phyloP scores from a whole-genome alignment of 2,888 invertebrate genomes.

The Melolontha melolontha region DNA sequence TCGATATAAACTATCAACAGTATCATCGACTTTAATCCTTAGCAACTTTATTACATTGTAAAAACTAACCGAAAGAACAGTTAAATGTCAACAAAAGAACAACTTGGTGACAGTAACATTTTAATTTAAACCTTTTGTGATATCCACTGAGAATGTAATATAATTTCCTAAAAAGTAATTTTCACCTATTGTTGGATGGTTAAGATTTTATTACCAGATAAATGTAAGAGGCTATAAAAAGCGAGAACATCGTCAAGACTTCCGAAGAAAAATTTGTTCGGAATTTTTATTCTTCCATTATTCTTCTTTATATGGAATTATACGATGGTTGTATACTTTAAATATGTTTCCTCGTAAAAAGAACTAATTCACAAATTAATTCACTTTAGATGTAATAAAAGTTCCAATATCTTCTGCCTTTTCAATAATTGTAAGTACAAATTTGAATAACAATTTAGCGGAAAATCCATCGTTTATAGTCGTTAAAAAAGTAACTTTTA shows the following conservation, averaged over 20 bases:
- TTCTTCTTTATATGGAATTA: neutral
- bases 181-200: constrained; percentile 30
- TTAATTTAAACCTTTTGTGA: constrained; percentile 30
- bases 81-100: constrained; percentile 33
- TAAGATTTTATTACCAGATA: constrained; percentile 35
- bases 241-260: constrained; percentile 1
- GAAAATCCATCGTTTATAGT: too few species aligned
- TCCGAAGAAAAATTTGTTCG: neutral
- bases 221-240: constrained; percentile 31
- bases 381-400: neutral
- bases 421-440: too few species aligned
- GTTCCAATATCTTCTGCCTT: too few species aligned
- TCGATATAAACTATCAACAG: neutral
- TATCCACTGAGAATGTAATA: constrained; percentile 16
- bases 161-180: constrained; percentile 35
- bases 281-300: constrained; percentile 14
- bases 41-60: constrained; percentile 36
- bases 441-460: too few species aligned
- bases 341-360: neutral
- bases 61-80: constrained; percentile 23
- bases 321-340: neutral
- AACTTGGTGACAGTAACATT: constrained; percentile 30
- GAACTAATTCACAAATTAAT: constrained; percentile 14
- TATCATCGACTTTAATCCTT: constrained; percentile 20
- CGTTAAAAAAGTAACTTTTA: too few species aligned